phyloP scores from a whole-genome alignment of 2,888 invertebrate species.

The Drosophila ezoana region DNA sequence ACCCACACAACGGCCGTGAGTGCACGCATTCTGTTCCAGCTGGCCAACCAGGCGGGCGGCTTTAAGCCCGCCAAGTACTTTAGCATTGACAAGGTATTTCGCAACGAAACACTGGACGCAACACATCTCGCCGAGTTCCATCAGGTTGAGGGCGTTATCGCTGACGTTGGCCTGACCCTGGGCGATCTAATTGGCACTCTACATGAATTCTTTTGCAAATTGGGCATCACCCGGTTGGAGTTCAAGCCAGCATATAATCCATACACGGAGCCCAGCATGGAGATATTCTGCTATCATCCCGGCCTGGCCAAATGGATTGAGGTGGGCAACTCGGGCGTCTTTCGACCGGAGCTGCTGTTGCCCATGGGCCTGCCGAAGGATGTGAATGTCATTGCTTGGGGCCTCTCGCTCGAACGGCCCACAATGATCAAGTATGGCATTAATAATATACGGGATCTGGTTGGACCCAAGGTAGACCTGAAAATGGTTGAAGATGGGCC shows the following conservation, averaged over 20 bases:
- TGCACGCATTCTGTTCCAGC: conserved; percentile 95
- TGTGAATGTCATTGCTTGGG: conserved; percentile 98
- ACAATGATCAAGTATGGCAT: conserved; percentile 99
- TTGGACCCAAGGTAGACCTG: conserved; percentile 97
- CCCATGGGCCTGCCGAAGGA: conserved; percentile 98
- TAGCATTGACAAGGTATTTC: conserved; percentile 98
- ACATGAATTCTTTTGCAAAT: conserved; percentile 95
- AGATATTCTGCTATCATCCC: conserved; percentile 97
- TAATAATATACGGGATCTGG: conserved; percentile 98
- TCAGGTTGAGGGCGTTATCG: conserved; percentile 97
- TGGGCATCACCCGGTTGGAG: conserved; percentile 92
- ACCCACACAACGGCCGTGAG: conserved; percentile 99
- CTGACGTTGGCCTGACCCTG: conserved; percentile 94
- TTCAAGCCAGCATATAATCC: conserved; percentile 99
- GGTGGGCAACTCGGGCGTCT: conserved; percentile 98
- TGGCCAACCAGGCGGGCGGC: conserved; percentile 91
- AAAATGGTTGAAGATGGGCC: conserved; percentile 98
- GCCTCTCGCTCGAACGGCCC: conserved; percentile 97
- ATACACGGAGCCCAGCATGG: conserved; percentile 99
- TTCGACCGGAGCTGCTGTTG: conserved; percentile 97
- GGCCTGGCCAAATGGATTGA: conserved; percentile 88
- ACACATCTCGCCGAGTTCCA: conserved; percentile 99
- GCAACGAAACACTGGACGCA: conserved; percentile 99
- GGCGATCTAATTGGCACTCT: conserved; percentile 96
- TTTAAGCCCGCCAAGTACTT: conserved; percentile 97